Base-by-base conservation (phyloP, 2,113 vertebrate species). In the Gymnarchus niloticus region DNA sequence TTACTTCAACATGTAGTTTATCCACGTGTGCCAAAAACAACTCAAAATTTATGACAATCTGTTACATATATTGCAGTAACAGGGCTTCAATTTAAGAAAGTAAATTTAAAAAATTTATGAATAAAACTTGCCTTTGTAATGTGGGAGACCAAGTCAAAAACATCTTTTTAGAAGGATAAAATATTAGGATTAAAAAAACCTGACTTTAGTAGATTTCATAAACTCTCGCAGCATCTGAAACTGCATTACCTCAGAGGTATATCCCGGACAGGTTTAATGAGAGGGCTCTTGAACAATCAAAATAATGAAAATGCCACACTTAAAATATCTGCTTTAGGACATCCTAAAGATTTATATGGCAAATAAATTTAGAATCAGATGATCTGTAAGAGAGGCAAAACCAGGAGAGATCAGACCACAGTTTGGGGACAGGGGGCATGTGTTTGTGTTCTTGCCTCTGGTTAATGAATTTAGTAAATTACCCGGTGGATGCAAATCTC, bases 391-490 rank as follows among this genome's bases (percentile, higher is more conserved):
- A 83, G 65, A 44, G 46, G 76, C 48, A 73, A 76, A 83, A 73
- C 28, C 33, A 14, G 17, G 61, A 37, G 51, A 76, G 28, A 81
- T 44, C 56, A 52, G 56, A 5, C 21, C 25, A 80, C 77, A 76
- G 65, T 82, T 82, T 51, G 83, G 52, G 83, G 83, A 41, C 41
- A 56, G 23, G 77, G 69, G 85, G 87, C 77, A 57, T 59, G 49
- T 41, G 48, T 56, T 86, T 88, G 85, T 87, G 87, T 88, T 83
- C 54, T 84, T 86, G 83, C 87, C 88, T 88, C 88, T 83, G 84
- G 88, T 87, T 91, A 86, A 87, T 88, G 86, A 88, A 85, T 87
- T 88, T 57, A 88, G 69, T 76, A 87, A 89, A 91, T 87, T 88
- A 82, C 56, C 89, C 89, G 88, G 87, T 87, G 81, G 85, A 89